These are phyloP conservation scores for Acrobasis repandana DNA, from an alignment of 2,888 invertebrate species.

Conservation along the genomic window DNA sequence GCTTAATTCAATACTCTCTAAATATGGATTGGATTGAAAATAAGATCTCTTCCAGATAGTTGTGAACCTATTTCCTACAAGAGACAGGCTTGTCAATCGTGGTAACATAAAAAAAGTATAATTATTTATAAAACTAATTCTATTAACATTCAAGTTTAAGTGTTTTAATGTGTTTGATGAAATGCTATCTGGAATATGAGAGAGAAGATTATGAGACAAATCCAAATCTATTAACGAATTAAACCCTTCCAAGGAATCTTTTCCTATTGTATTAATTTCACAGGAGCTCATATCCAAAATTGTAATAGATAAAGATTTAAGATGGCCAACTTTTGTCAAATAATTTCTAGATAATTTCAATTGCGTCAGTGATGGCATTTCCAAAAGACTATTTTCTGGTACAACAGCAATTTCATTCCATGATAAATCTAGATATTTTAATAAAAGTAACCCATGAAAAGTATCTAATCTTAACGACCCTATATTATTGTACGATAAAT, in stretches of 20 bases:
- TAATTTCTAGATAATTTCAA: slow-evolving; percentile 87
- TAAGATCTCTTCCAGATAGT: slow-evolving; percentile 82
- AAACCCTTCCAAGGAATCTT: slow-evolving; percentile 82
- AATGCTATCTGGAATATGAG: slow-evolving; percentile 84
- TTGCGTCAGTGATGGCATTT: slow-evolving; percentile 83
- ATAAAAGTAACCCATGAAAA: slow-evolving; percentile 81
- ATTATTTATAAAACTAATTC: slow-evolving; percentile 84
- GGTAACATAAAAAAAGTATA: slow-evolving; percentile 84
- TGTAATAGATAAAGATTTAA: slow-evolving; percentile 82
- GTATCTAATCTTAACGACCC: slow-evolving; percentile 82
- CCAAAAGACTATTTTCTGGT: slow-evolving; percentile 82
- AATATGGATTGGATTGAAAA: slow-evolving; percentile 83
- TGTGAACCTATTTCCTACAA: slow-evolving; percentile 88
- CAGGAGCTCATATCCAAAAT: slow-evolving; percentile 85
- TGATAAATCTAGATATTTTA: slow-evolving; percentile 86
- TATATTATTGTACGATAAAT: slow-evolving; percentile 86
- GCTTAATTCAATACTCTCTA: slow-evolving; percentile 83
- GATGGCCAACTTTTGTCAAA: slow-evolving; percentile 80
- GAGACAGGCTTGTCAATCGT: slow-evolving; percentile 82
- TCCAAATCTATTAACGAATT: slow-evolving; percentile 84
- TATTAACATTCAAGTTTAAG: slow-evolving; percentile 84
- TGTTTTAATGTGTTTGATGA: slow-evolving; percentile 83
- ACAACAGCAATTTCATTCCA: slow-evolving; percentile 85
- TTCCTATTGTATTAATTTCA: slow-evolving; percentile 84
- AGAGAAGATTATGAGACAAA: slow-evolving; percentile 86